phyloP scores from a whole-genome alignment of 2,113 vertebrate species.

The Panthera uncia region DNA sequence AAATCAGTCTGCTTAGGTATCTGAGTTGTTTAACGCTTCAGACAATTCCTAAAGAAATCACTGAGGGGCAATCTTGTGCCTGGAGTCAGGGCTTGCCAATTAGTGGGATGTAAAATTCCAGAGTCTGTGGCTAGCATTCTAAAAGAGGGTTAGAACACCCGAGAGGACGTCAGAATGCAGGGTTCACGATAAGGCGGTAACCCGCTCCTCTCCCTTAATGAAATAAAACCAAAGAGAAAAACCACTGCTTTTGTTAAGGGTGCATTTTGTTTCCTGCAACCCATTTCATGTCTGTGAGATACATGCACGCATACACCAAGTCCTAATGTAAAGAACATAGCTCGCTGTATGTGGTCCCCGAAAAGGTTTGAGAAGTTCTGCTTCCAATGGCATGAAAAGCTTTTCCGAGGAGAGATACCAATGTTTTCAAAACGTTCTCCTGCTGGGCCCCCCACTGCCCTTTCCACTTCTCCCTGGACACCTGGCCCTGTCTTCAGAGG shows the following conservation, averaged over 20 bases:
- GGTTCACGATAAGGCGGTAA: neutral
- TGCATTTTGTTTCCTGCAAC: neutral
- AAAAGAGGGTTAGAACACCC: neutral
- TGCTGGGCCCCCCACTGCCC: neutral
- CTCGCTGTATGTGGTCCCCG: neutral
- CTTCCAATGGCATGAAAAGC: neutral
- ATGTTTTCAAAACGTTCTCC: neutral
- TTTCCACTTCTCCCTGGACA: neutral
- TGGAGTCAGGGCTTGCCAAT: neutral
- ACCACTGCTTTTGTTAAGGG: neutral
- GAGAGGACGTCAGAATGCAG: neutral
- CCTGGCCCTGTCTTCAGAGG: neutral
- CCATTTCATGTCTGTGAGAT: neutral
- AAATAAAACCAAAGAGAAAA: neutral
- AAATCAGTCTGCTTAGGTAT: neutral
- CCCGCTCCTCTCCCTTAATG: neutral
- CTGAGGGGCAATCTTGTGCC: neutral
- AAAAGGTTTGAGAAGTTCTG: neutral
- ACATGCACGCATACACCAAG: neutral
- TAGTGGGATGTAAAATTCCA: neutral
- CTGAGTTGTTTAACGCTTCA: neutral
- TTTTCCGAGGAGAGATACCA: neutral
- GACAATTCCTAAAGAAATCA: neutral
- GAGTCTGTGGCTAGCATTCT: neutral
- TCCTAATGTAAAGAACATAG: neutral